Evolutionary conservation across 2,113 vertebrate genomes (phyloP), one percentile per base, ranked within the genome.

Genomic region (Pica pica): DNA sequence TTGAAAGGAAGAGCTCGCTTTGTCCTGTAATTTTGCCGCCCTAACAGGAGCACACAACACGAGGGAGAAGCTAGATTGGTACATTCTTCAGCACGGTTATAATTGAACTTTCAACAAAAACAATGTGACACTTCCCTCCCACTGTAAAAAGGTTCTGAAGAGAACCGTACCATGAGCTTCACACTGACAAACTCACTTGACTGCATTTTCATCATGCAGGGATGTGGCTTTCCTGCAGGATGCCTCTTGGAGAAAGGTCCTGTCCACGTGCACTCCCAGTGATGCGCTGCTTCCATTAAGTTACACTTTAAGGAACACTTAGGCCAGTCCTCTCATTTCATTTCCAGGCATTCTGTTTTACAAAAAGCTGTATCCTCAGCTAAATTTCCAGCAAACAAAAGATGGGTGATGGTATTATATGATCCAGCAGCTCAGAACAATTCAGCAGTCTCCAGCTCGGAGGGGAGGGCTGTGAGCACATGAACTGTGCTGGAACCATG

Each of bases 211-310:
- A 56, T 28, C 69, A 15, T 20, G 50, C 23, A 39, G 49, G 59
- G 15, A 47, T 64, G 41, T 84, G n/a, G 3, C n/a, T 64, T 84
- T 64, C 41, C 69, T 64, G 50, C 12, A 55, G 59, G 18, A 73
- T 73, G 37, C 28, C 27, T 71, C 35, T 41, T 44, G 79, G 21
- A 82, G 67, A 46, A 83, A 56, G 21, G 53, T 63, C 16, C 41
- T 60, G n/a, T 15, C 41, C 26, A 6, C 1, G 4, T 4, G 1
- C 5, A 1, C 60, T 60, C 49, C 63, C 13, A 24, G 22, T 4
- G 26, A 46, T 4, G 18, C 21, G 56, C 65, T 53, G 16, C 33
- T 76, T 49, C 57, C 49, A 35, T 56, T 31, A 42, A 64, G 13
- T 56, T 35, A 31, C 59, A 19, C 42, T 33, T 50, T 35, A 53